Conservation (phyloP, 1,140 invertebrate genomes). For the Drosophila neocordata region DNA sequence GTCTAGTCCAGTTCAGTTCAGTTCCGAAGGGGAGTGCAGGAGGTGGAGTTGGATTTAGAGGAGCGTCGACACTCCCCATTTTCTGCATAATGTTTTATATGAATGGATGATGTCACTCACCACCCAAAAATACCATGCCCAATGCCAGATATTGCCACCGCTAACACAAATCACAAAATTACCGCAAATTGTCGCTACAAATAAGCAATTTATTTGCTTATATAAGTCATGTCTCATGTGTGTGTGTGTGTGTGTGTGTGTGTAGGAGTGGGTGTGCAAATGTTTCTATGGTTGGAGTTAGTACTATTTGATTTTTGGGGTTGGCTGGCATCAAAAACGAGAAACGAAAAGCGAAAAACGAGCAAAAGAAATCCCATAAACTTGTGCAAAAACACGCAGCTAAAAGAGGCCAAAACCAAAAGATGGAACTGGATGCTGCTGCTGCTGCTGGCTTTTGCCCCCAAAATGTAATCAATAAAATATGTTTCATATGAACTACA, state of each 20-base stretch:
- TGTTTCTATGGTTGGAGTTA: conserved; percentile 2
- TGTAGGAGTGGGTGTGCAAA: background rate
- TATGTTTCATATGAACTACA: conserved; percentile 69
- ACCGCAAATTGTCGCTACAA: conserved; percentile 80
- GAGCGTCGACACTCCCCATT: conserved; percentile 34
- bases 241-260: background rate
- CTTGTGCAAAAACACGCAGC: conserved; percentile 72
- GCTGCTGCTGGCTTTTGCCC: background rate
- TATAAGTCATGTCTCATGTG: conserved; percentile 43
- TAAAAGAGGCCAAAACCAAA: background rate
- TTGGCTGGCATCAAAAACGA: conserved; percentile 19
- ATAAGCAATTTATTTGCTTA: conserved; percentile 81
- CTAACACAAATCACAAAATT: conserved; percentile 73
- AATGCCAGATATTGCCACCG: conserved; percentile 16
- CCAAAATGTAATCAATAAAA: conserved; percentile 76
- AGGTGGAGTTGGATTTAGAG: no score
- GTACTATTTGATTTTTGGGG: conserved; percentile 43
- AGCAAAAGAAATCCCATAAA: conserved; percentile 66
- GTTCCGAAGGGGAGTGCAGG: no score
- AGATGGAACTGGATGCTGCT: conserved; percentile 7
- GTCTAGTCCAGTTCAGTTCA: conserved; percentile 15
- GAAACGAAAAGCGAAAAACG: background rate
- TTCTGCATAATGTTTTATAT: conserved; percentile 11
- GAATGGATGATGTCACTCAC: conserved; percentile 65
- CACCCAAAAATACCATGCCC: background rate